These are phyloP conservation scores for Brachypteracias leptosomus DNA, from an alignment of 2,113 vertebrate species.

Conservation along the genomic window DNA sequence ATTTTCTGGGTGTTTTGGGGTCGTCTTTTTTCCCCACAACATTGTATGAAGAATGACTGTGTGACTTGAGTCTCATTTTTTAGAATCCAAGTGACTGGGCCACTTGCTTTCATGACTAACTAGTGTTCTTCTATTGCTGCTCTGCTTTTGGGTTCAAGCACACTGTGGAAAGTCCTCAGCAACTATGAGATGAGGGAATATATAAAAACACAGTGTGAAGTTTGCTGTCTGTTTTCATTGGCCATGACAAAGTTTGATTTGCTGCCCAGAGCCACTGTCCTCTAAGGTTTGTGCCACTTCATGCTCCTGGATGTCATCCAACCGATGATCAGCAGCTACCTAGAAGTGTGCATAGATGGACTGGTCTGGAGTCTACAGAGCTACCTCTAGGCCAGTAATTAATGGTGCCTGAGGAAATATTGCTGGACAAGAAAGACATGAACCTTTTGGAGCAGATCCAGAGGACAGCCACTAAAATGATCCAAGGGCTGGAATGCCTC, in stretches of 20 bases:
- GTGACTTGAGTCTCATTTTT: background rate
- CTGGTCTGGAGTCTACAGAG: background rate
- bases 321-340: background rate
- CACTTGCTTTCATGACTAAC: background rate
- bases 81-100: background rate
- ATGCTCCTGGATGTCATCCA: accelerated
- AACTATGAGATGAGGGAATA: background rate
- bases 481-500: no score
- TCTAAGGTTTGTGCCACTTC: background rate
- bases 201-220: background rate
- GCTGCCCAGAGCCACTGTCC: background rate
- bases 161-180: background rate
- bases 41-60: background rate
- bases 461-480: no score
- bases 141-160: background rate
- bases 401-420: background rate
- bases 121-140: background rate
- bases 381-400: background rate
- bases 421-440: background rate
- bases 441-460: no score
- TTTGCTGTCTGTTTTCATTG: background rate
- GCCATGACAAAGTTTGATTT: background rate
- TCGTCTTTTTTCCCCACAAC: background rate
- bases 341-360: accelerated
- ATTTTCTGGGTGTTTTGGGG: background rate